Evolutionary conservation across 2,888 invertebrate genomes (phyloP).

Genomic region (Apotomis betuletana): DNA sequence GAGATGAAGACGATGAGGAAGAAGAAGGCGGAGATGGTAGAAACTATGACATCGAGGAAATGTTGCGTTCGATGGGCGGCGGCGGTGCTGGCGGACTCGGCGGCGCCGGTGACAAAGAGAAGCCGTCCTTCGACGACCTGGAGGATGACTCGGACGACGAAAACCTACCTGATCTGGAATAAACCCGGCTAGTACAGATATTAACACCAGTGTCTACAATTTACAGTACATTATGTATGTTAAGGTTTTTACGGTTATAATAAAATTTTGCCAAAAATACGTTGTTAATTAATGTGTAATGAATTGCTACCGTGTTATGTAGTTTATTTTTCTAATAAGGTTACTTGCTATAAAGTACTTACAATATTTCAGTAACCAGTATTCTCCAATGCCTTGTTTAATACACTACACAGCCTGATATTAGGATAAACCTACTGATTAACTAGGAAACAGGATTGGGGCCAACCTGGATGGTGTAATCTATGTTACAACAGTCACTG

Average conservation of each 20-base stretch:
- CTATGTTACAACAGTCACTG: no score
- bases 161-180: constrained; percentile 90
- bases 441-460: no score
- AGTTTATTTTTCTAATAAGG: no score
- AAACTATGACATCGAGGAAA: constrained; percentile 85
- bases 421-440: no score
- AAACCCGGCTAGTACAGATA: constrained; percentile 62
- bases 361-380: no score
- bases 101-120: constrained; percentile 77
- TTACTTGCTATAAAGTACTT: no score
- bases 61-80: constrained; percentile 90
- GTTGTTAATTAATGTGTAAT: constrained; percentile 55
- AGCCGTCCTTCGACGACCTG: constrained; percentile 90
- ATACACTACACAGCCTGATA: no score
- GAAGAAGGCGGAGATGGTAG: constrained; percentile 85
- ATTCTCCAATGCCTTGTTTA: no score
- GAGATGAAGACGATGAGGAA: constrained; percentile 97
- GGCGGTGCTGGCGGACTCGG: constrained; percentile 52
- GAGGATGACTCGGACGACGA: constrained; percentile 92
- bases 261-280: constrained; percentile 64
- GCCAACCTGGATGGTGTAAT: no score
- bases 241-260: constrained; percentile 82
- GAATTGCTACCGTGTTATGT: no score
- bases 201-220: constrained; percentile 58
- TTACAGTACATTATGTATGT: constrained; percentile 75